phyloP scores from a whole-genome alignment of 2,888 invertebrate species.

The Amphipyra tragopoginis region DNA sequence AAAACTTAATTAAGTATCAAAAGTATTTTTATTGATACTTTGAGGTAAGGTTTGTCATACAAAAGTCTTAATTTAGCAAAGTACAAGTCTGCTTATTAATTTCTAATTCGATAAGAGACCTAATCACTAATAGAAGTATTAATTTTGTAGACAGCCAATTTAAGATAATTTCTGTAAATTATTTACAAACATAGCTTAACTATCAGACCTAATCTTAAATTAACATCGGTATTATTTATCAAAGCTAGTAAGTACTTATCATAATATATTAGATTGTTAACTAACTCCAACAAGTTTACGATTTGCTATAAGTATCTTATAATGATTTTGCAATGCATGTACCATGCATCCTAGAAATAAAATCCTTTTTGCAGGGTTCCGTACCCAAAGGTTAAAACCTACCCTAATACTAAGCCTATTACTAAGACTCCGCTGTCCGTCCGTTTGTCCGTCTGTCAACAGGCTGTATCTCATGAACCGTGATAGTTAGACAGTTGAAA shows the following conservation, averaged over 20 bases:
- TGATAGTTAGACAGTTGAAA: too few relatives aligned
- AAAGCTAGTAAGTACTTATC: slow-evolving; percentile 1
- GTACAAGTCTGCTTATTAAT: not conserved
- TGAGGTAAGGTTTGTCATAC: not conserved
- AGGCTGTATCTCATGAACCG: too few relatives aligned
- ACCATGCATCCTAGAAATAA: too few relatives aligned
- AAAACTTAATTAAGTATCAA: too few relatives aligned
- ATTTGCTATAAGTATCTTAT: not conserved
- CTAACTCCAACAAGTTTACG: not conserved
- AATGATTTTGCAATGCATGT: not conserved
- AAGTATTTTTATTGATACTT: too few relatives aligned
- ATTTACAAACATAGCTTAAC: slow-evolving; percentile 8
- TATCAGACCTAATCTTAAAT: slow-evolving; percentile 20
- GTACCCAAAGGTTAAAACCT: too few relatives aligned
- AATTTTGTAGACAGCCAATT: slow-evolving; percentile 9
- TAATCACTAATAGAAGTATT: slow-evolving; percentile 1
- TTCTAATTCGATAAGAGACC: not conserved
- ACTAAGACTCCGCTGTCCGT: too few relatives aligned
- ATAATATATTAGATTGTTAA: not conserved
- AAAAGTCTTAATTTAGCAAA: not conserved
- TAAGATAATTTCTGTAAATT: slow-evolving; percentile 14
- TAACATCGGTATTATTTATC: slow-evolving; percentile 16
- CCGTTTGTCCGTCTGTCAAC: too few relatives aligned
- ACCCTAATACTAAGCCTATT: too few relatives aligned
- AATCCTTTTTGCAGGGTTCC: too few relatives aligned